Evolutionary conservation across 2,113 vertebrate species (phyloP).

Genomic region (Nymphicus hollandicus): DNA sequence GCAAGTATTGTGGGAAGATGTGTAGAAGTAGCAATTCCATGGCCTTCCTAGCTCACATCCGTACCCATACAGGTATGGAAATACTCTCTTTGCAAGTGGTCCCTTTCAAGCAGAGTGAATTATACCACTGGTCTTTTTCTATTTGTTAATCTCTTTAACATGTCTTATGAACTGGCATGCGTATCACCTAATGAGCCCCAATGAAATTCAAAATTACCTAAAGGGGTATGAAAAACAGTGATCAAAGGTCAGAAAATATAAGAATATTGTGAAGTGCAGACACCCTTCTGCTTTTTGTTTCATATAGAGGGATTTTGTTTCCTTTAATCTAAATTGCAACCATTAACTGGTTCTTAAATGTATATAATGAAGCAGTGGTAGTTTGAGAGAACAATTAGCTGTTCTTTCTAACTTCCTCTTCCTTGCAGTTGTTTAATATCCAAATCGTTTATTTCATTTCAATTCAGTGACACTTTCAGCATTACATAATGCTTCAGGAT

Average conservation of each 20-base stretch:
- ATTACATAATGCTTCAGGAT: background rate
- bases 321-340: background rate
- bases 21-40: constrained; percentile 98
- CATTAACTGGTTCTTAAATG: constrained; percentile 21
- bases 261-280: background rate
- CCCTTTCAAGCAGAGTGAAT: background rate
- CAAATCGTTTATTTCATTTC: background rate
- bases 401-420: constrained; percentile 4
- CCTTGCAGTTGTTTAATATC: background rate
- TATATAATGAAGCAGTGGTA: background rate
- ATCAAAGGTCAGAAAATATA: background rate
- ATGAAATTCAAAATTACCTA: background rate
- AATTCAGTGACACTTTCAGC: background rate
- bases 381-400: background rate
- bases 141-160: background rate
- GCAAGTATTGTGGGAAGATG: constrained; percentile 95
- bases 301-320: background rate
- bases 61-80: constrained; percentile 93
- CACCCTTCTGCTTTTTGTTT: constrained; percentile 9
- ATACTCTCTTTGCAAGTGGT: background rate
- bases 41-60: constrained; percentile 95
- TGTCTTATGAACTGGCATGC: background rate
- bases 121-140: background rate
- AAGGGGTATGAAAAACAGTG: background rate
- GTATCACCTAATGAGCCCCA: background rate